These are phyloP conservation scores for Drosophila truncata DNA, from an alignment of 1,140 invertebrate genomes.

Conservation along the genomic window DNA sequence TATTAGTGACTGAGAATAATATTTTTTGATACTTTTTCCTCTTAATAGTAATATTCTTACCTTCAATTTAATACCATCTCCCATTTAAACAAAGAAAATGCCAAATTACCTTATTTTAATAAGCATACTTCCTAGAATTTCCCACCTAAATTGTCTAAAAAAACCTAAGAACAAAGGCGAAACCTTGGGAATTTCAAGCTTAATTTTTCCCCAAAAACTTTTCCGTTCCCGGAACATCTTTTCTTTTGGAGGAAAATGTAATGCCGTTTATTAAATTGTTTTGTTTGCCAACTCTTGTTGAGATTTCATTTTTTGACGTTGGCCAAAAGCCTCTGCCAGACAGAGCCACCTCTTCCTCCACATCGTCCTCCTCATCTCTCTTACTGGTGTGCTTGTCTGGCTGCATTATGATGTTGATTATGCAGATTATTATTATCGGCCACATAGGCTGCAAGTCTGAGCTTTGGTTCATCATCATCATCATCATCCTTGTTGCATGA, in stretches of 20 bases:
- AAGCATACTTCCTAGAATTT: slow-evolving; percentile 11
- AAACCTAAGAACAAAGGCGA: not conserved
- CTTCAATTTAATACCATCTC: too few relatives aligned
- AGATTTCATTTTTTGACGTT: slow-evolving; percentile 50
- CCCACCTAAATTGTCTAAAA: not conserved
- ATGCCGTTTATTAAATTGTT: slow-evolving; percentile 72
- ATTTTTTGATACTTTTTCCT: not conserved
- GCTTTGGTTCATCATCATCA: slow-evolving; percentile 19
- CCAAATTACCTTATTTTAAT: not conserved
- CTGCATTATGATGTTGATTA: slow-evolving; percentile 76
- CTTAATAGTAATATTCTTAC: not conserved
- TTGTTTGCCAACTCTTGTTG: slow-evolving; percentile 64
- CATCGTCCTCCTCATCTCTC: too few relatives aligned
- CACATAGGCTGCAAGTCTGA: slow-evolving; percentile 30
- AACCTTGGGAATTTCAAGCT: slow-evolving; percentile 25
- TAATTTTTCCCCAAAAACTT: slow-evolving; percentile 13
- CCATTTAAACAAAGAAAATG: not conserved
- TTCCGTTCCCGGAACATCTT: slow-evolving; percentile 11
- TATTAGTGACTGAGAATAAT: not conserved
- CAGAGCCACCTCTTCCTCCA: slow-evolving; percentile 2
- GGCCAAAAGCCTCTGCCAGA: slow-evolving; percentile 61
- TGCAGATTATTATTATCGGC: slow-evolving; percentile 76
- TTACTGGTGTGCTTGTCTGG: slow-evolving; percentile 35
- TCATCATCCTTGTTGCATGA: slow-evolving; percentile 49
- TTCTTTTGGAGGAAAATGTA: slow-evolving; percentile 7